A percentile compares a stretch with the other conserved stretches of the same genome.
These are phyloP conservation scores for Ischnura elegans DNA, from an alignment of 2,888 invertebrate species.

Conservation along the genomic window DNA sequence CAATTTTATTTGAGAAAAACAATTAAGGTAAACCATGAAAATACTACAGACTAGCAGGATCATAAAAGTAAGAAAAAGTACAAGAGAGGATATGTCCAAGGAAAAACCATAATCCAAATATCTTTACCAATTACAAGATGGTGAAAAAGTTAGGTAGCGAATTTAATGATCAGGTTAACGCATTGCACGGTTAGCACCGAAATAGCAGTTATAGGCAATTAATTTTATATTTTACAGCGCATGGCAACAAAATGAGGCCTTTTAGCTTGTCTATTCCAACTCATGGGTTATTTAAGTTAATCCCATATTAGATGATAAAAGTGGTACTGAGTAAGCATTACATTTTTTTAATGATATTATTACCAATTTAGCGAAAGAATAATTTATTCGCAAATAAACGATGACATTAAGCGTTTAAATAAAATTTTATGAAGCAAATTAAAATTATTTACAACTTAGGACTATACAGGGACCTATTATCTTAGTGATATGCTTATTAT, in stretches of 20 bases:
- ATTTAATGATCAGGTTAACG: neutral
- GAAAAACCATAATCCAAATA: neutral
- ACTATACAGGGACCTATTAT: neutral
- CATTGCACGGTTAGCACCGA: neutral
- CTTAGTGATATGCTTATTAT: neutral
- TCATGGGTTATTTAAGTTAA: conserved; percentile 35
- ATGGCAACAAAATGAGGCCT: neutral
- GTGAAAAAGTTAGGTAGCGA: neutral
- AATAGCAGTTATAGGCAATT: neutral
- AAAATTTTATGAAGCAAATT: conserved; percentile 36
- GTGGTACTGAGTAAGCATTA: neutral
- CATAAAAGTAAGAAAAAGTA: neutral
- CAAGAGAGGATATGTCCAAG: neutral
- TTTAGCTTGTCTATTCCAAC: neutral
- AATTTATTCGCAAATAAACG: neutral
- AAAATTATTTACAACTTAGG: neutral
- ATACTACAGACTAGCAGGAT: neutral
- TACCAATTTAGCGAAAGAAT: neutral
- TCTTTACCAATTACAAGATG: neutral
- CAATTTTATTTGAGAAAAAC: neutral
- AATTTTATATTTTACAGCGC: conserved; percentile 1
- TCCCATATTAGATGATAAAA: conserved; percentile 1
- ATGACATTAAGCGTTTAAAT: neutral
- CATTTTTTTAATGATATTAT: neutral
- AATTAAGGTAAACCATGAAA: neutral